Evolutionary conservation across 1,140 invertebrate genomes (phyloP), one percentile per base, ranked within the genome.

Genomic region (Lordiphosa stackelbergi): DNA sequence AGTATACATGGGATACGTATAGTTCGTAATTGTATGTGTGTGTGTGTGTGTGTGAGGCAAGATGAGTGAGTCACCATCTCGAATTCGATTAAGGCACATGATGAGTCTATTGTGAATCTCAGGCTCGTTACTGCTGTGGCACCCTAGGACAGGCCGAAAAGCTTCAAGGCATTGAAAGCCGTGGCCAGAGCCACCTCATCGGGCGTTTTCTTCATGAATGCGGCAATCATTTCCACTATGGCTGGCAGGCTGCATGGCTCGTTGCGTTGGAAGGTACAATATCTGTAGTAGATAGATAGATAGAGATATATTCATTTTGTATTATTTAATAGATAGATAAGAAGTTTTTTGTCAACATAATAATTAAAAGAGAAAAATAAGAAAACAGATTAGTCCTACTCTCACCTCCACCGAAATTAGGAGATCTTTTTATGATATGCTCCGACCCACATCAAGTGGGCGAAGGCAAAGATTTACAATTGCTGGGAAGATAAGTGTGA

Each of bases 191-290:
- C 97, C 11, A 98, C 94, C 88, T 98, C 96, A 88, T 96, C 95
- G 0, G 96, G 94, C 28, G 91, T 92, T 85, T 93, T 94, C 51
- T 92, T 91, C 90, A 97, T 93, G 87, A 97, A 96, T 22, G 95
- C 95, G 13, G 96, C 95, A 58, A 98, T 93, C 91, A 98, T 94
- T 89, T 98, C 97, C 11, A 97, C 94, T 47, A 96, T 95, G 28
- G 95, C 95, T 10, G 96, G 95, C 53, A 98, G 89, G 11, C 95
- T 95, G 89, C 96, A 98, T 0, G 97, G 97, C 89, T 98, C 97
- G 86, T 98, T 98, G 63, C 97, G 91, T 90, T 98, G 96, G 89
- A 98, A 98, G 53, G 96, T 97, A 88, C 95, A 97, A 89, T 97
- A 97, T 63, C 93, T 90, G 66, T 90, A 6, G 22, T n/a, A n/a